phyloP scores from a whole-genome alignment of 2,113 vertebrate species.

The Collichthys lucidus region DNA sequence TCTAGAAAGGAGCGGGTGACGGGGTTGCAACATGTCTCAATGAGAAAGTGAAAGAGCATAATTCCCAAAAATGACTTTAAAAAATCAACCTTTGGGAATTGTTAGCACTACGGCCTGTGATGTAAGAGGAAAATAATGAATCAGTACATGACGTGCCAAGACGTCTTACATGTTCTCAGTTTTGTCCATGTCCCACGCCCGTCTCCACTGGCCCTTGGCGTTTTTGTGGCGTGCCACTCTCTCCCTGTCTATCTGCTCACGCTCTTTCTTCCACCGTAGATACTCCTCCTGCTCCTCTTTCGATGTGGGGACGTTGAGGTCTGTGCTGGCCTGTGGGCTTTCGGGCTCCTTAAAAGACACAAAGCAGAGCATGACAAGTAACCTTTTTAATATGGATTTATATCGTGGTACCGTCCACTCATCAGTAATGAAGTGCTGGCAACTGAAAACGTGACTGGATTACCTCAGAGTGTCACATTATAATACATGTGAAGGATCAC shows the following conservation, averaged over 20 bases:
- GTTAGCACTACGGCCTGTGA: background rate
- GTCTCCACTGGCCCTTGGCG: conserved; percentile 94
- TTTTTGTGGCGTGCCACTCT: conserved; percentile 94
- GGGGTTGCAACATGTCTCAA: too few species aligned
- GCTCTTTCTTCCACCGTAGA: conserved; percentile 92
- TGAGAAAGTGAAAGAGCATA: too few species aligned
- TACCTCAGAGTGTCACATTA: background rate
- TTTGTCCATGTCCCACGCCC: conserved; percentile 97
- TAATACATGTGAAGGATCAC: conserved; percentile 22
- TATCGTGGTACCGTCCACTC: background rate
- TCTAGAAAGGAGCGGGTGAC: too few species aligned
- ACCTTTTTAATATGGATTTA: background rate
- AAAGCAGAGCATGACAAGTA: background rate
- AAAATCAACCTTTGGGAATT: background rate
- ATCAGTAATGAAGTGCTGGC: background rate
- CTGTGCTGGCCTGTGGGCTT: conserved; percentile 69
- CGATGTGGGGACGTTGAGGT: conserved; percentile 81
- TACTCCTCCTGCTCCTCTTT: conserved; percentile 90
- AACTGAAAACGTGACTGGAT: conserved; percentile 6
- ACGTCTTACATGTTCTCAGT: conserved; percentile 90
- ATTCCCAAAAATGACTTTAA: background rate
- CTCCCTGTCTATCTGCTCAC: conserved; percentile 93
- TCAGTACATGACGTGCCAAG: background rate
- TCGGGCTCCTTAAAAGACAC: conserved; percentile 74
- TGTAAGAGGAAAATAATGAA: too few species aligned